These are phyloP conservation scores for Bubo scandiacus DNA, from an alignment of 2,113 vertebrate genomes.

Conservation along the genomic window DNA sequence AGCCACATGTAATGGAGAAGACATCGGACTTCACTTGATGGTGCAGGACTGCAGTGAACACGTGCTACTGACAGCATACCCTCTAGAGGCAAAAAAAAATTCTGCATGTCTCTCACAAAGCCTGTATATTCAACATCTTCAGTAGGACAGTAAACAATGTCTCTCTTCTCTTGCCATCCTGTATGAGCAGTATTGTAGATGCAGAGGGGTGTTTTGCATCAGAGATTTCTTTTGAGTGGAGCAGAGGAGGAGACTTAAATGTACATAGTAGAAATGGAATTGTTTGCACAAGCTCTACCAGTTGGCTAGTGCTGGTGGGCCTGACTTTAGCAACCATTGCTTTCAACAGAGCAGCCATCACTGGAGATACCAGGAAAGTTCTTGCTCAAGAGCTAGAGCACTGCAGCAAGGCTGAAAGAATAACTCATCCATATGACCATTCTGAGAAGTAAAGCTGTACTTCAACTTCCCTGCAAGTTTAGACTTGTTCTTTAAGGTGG, in stretches of 20 bases:
- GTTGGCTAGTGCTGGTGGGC: background rate
- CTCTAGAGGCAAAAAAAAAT: background rate
- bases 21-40: background rate
- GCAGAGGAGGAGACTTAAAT: background rate
- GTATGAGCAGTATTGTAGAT: too few species aligned
- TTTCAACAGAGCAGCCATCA: background rate
- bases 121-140: background rate
- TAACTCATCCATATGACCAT: background rate
- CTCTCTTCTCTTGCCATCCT: background rate
- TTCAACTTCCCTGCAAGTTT: background rate
- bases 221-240: background rate
- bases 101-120: background rate
- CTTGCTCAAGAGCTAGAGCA: background rate
- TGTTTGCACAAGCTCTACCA: background rate
- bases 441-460: background rate
- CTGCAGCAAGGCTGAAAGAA: background rate
- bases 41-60: background rate
- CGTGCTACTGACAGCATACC: background rate
- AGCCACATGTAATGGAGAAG: background rate
- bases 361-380: background rate
- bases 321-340: background rate
- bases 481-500: background rate
- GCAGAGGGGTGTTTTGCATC: background rate
- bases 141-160: background rate
- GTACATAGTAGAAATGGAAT: background rate